Percentiles rank a stretch among this genome's conserved stretches.
Conservation (phyloP, 2,797 vertebrate species). For the Acomys russatus region DNA sequence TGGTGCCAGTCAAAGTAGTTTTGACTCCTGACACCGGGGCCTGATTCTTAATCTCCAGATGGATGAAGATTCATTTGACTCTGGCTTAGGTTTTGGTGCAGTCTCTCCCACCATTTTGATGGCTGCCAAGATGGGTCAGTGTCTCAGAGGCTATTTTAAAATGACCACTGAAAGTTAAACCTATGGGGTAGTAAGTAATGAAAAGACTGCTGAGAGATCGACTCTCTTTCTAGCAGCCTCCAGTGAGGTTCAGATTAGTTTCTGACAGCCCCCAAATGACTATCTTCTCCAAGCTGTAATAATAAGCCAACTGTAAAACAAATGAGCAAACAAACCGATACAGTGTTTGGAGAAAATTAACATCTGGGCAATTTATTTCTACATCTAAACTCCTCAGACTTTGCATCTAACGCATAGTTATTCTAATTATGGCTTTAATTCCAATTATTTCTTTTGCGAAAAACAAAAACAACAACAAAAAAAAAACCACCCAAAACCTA, state of each 20-base stretch:
- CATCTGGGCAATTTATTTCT: conserved; percentile 17
- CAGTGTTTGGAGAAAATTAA: conserved; percentile 20
- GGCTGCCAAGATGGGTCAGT: conserved; percentile 47
- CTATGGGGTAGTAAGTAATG: conserved; percentile 8
- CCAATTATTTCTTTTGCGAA: conserved; percentile 27
- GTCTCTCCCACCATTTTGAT: not conserved
- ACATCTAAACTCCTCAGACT: not conserved
- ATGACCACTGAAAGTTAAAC: conserved; percentile 51
- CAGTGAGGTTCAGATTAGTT: not conserved
- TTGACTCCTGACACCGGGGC: not conserved
- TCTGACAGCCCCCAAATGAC: not conserved
- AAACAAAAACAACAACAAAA: not conserved
- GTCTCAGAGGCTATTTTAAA: conserved; percentile 59
- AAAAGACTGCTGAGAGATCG: conserved; percentile 6
- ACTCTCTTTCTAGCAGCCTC: not conserved
- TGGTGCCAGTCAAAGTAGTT: not conserved
- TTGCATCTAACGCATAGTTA: not conserved
- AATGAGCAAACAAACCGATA: not conserved
- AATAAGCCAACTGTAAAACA: conserved; percentile 44
- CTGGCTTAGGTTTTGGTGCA: conserved; percentile 19
- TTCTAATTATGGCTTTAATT: conserved; percentile 58
- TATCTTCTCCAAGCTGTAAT: not conserved
- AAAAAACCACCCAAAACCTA: not conserved
- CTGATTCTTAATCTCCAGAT: conserved; percentile 51
- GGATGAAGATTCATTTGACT: conserved; percentile 38